A percentile compares a stretch with the other conserved stretches of the same genome.
These are phyloP conservation scores for Lampris incognitus DNA, from an alignment of 2,113 vertebrate genomes.

Conservation along the genomic window DNA sequence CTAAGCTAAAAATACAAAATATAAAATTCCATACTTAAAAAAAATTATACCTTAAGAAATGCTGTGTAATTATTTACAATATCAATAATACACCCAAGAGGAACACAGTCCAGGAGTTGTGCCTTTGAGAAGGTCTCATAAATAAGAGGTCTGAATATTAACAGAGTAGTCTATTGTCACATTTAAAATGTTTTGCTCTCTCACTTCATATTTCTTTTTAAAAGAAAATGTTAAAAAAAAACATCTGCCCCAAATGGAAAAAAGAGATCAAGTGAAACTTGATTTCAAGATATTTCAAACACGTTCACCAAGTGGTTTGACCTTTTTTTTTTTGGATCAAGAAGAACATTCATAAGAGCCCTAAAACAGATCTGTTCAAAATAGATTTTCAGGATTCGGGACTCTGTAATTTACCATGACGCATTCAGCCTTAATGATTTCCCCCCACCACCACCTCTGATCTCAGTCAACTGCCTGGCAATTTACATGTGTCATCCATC, in stretches of 20 bases:
- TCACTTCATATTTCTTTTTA: constrained; percentile 52
- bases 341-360: constrained; percentile 25
- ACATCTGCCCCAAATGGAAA: constrained; percentile 27
- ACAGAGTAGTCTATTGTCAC: constrained; percentile 79
- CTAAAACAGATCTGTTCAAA: constrained; percentile 30
- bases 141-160: constrained; percentile 77
- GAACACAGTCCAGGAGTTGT: constrained; percentile 62
- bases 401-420: background rate
- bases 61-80: constrained; percentile 79
- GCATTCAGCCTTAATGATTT: background rate
- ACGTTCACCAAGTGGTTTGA: constrained; percentile 53
- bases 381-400: background rate
- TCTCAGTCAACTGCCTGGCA: background rate
- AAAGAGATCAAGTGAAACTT: constrained; percentile 3
- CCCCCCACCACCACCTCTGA: background rate
- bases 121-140: constrained; percentile 71
- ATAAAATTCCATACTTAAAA: constrained; percentile 80
- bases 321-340: constrained; percentile 4
- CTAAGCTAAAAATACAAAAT: constrained; percentile 80
- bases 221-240: constrained; percentile 30
- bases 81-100: constrained; percentile 69
- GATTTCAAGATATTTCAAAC: constrained; percentile 1
- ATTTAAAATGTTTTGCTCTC: constrained; percentile 56
- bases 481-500: background rate
- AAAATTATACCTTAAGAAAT: constrained; percentile 78